Percentiles rank a stretch among this genome's conserved stretches.
Conservation (phyloP, 2,113 vertebrate genomes). For the Mixornis gularis region DNA sequence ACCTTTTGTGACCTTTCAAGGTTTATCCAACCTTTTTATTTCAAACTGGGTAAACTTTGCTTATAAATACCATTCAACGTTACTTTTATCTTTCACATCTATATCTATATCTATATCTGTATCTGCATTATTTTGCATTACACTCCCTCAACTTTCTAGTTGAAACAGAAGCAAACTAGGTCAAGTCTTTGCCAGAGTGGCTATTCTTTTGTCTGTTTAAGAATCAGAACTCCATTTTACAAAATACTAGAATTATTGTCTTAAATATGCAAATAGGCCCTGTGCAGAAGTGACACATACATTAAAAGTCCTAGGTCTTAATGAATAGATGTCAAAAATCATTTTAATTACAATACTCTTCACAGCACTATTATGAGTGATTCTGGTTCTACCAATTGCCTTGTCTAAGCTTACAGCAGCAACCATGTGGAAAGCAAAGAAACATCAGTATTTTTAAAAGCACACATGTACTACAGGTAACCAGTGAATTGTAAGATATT, state of each 20-base stretch:
- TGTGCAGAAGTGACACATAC: not conserved
- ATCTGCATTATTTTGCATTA: not conserved
- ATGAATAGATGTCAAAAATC: not conserved
- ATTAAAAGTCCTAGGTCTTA: not conserved
- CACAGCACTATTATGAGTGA: not conserved
- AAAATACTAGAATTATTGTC: not conserved
- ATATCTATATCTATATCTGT: not conserved
- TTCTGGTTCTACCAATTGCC: not conserved
- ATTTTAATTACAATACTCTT: not conserved
- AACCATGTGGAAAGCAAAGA: not conserved
- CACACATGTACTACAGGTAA: not conserved
- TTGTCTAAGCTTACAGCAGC: not conserved
- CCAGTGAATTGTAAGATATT: not conserved
- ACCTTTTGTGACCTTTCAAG: not conserved
- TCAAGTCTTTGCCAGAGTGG: not conserved
- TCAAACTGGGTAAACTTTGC: not conserved
- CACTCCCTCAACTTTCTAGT: not conserved
- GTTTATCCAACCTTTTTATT: not conserved
- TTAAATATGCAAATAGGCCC: not conserved
- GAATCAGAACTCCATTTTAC: not conserved
- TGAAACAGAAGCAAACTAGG: not conserved
- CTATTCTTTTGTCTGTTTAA: not conserved
- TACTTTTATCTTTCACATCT: not conserved
- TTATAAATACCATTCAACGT: not conserved
- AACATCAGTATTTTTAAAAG: constrained; percentile 32